Conservation (phyloP, 1,140 invertebrate genomes). For the Dysdera silvatica region DNA sequence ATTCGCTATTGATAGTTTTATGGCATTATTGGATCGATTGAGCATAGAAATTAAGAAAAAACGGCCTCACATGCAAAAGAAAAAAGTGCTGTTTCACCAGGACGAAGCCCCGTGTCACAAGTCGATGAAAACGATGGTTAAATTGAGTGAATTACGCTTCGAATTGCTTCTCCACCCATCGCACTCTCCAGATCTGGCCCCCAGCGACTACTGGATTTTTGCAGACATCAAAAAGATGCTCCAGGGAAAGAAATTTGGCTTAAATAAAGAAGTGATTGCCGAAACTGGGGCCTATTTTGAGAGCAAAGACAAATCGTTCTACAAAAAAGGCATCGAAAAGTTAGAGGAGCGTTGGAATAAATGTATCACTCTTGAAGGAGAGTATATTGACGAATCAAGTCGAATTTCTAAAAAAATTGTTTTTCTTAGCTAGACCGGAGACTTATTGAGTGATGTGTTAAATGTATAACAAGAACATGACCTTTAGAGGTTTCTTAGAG, state of each 20-base stretch:
- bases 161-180: constrained; percentile 36
- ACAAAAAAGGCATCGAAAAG: constrained; percentile 2
- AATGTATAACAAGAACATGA: too few species aligned
- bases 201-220: constrained; percentile 36
- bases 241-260: not conserved
- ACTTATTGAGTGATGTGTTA: not conserved
- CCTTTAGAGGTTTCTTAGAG: too few species aligned
- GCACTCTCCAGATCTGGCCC: constrained; percentile 40
- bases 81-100: constrained; percentile 9
- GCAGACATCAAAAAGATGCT: not conserved
- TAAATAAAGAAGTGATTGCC: not conserved
- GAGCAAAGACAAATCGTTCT: not conserved
- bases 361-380: not conserved
- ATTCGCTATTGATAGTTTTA: not conserved
- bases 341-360: not conserved
- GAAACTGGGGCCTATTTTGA: not conserved
- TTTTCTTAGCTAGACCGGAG: not conserved
- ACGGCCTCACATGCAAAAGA: constrained; percentile 4
- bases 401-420: not conserved
- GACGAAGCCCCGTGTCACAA: constrained; percentile 18
- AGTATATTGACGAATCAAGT: not conserved
- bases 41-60: constrained; percentile 8
- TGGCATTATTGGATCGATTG: not conserved
- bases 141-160: constrained; percentile 13
- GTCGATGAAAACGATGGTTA: constrained; percentile 3